Evolutionary conservation across 2,888 invertebrate genomes (phyloP).

Genomic region (Leptogaster cylindrica): DNA sequence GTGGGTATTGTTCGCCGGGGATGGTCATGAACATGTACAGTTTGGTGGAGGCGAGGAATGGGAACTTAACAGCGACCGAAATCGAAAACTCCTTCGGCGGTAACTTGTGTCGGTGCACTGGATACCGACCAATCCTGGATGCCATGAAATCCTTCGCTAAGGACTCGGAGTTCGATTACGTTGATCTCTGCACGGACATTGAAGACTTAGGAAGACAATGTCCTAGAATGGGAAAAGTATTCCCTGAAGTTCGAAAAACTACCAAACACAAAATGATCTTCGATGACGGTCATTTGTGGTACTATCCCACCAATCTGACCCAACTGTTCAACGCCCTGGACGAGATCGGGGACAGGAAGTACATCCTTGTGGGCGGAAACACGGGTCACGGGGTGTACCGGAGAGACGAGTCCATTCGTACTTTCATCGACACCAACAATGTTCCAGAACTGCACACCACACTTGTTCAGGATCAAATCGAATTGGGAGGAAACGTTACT

Average conservation of each 20-base stretch:
- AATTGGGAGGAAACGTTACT: conserved; percentile 60
- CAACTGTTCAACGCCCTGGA: conserved; percentile 35
- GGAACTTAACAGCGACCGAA: conserved; percentile 64
- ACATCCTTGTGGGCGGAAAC: conserved; percentile 67
- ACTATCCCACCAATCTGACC: conserved; percentile 24
- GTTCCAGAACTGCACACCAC: conserved; percentile 66
- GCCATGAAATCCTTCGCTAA: conserved; percentile 73
- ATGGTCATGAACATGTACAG: conserved; percentile 79
- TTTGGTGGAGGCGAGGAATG: conserved; percentile 61
- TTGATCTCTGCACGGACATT: conserved; percentile 39
- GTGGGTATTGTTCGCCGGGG: conserved; percentile 77
- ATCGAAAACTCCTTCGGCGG: conserved; percentile 76
- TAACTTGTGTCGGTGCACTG: conserved; percentile 77
- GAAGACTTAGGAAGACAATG: conserved; percentile 43
- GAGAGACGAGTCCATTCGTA: conserved; percentile 55
- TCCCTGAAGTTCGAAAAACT: neutral
- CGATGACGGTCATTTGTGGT: conserved; percentile 34
- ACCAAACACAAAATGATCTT: neutral
- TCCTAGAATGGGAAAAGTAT: conserved; percentile 23
- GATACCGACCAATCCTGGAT: conserved; percentile 74
- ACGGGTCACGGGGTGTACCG: conserved; percentile 73
- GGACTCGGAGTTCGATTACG: conserved; percentile 60
- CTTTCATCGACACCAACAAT: conserved; percentile 70
- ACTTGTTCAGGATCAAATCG: conserved; percentile 56
- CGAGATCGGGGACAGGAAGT: neutral